phyloP scores from a whole-genome alignment of 2,113 vertebrate species.

The Mirounga angustirostris region DNA sequence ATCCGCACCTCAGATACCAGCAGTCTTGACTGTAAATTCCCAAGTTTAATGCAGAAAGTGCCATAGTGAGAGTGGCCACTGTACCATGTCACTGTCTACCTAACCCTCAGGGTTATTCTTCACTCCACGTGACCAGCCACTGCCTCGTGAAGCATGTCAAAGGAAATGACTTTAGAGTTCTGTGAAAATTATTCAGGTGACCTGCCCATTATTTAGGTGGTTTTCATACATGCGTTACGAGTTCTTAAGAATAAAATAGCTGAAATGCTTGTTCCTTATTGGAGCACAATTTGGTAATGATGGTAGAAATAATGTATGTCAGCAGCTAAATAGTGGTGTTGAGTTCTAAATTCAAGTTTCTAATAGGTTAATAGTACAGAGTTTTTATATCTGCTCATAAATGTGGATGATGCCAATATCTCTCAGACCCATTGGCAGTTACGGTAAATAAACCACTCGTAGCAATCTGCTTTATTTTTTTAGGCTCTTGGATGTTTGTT shows the following conservation, averaged over 20 bases:
- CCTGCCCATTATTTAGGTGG: neutral
- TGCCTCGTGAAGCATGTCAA: slow-evolving; percentile 38
- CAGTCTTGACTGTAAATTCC: neutral
- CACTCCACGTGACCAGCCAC: neutral
- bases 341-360: slow-evolving; percentile 55
- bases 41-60: neutral
- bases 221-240: slow-evolving; percentile 47
- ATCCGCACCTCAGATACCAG: neutral
- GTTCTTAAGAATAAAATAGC: slow-evolving; percentile 28
- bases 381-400: slow-evolving; percentile 31
- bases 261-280: slow-evolving; percentile 53
- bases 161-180: slow-evolving; percentile 19
- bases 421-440: neutral
- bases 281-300: slow-evolving; percentile 22
- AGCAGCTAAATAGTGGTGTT: neutral
- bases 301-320: slow-evolving; percentile 40
- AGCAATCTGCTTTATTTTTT: slow-evolving; percentile 47
- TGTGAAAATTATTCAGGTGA: slow-evolving; percentile 30
- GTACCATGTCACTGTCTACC: neutral
- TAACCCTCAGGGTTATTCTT: neutral
- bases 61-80: neutral
- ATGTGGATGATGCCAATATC: neutral
- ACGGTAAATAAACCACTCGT: slow-evolving; percentile 34
- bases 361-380: neutral
- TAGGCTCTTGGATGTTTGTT: slow-evolving; percentile 98